Evolutionary conservation across 2,113 vertebrate species (phyloP).

Genomic region (Sorex araneus): DNA sequence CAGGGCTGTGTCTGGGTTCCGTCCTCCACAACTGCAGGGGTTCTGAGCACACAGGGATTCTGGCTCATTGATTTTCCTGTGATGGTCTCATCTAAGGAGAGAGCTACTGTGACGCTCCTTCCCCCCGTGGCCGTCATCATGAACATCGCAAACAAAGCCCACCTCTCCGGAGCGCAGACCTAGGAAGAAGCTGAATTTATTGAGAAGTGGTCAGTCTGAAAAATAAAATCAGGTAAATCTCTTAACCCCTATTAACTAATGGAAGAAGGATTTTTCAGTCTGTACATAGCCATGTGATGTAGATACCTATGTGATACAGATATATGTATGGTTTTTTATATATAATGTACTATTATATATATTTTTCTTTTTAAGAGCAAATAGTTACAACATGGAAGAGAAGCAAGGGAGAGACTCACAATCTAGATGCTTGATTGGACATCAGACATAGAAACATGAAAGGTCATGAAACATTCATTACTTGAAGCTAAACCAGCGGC

Average conservation of each 20-base stretch:
- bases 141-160: constrained; percentile 13
- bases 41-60: not conserved
- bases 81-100: not conserved
- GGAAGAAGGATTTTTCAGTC: constrained; percentile 54
- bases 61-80: constrained; percentile 13
- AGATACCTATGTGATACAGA: not conserved
- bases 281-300: not conserved
- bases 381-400: not conserved
- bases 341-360: not conserved
- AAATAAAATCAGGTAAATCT: constrained; percentile 44
- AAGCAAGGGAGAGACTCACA: not conserved
- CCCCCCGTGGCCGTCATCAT: not conserved
- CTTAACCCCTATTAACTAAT: constrained; percentile 24
- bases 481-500: constrained; percentile 5
- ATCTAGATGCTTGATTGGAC: constrained; percentile 42
- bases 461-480: not conserved
- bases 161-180: not conserved
- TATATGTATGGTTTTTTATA: not conserved
- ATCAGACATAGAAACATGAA: constrained; percentile 27
- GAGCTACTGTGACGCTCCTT: not conserved
- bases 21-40: not conserved
- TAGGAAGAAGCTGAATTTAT: constrained; percentile 47
- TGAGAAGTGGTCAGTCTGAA: constrained; percentile 41
- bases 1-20: fast-evolving
- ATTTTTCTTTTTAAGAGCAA: constrained; percentile 34